These are phyloP conservation scores for Pangasius larnaudii DNA, from an alignment of 2,797 vertebrate genomes.

Conservation along the genomic window DNA sequence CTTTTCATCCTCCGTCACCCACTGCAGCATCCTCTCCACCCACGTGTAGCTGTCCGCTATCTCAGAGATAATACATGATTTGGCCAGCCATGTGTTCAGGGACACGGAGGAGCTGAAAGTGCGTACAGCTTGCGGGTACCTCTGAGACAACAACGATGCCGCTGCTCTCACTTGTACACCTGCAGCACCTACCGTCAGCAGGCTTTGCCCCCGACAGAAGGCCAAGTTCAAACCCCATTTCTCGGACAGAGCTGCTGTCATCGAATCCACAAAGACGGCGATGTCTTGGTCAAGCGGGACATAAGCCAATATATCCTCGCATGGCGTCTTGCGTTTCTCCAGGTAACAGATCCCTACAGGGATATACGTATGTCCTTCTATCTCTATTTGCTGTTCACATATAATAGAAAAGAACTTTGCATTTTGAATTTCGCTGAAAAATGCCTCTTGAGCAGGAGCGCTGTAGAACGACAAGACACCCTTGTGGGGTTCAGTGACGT, in stretches of 20 bases:
- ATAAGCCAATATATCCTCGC: constrained; percentile 78
- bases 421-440: constrained; percentile 77
- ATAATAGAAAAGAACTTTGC: constrained; percentile 80
- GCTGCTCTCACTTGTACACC: constrained; percentile 74
- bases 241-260: constrained; percentile 73
- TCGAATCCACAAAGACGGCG: constrained; percentile 64
- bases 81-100: constrained; percentile 76
- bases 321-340: constrained; percentile 75
- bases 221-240: constrained; percentile 83
- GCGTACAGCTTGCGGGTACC: constrained; percentile 75
- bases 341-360: constrained; percentile 79
- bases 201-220: constrained; percentile 77
- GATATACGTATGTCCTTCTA: constrained; percentile 71
- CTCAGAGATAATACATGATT: constrained; percentile 67
- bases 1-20: constrained; percentile 73
- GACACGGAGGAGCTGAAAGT: constrained; percentile 73
- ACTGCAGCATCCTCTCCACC: constrained; percentile 70
- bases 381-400: constrained; percentile 71
- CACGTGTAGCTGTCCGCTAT: constrained; percentile 63
- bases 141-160: constrained; percentile 68
- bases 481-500: constrained; percentile 46
- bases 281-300: constrained; percentile 72
- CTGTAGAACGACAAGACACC: constrained; percentile 73
- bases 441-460: constrained; percentile 72
- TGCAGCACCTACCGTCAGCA: constrained; percentile 70